A percentile compares a stretch with the other conserved stretches of the same genome.
phyloP scores from a whole-genome alignment of 2,888 invertebrate species.

The Leucozona laternaria region DNA sequence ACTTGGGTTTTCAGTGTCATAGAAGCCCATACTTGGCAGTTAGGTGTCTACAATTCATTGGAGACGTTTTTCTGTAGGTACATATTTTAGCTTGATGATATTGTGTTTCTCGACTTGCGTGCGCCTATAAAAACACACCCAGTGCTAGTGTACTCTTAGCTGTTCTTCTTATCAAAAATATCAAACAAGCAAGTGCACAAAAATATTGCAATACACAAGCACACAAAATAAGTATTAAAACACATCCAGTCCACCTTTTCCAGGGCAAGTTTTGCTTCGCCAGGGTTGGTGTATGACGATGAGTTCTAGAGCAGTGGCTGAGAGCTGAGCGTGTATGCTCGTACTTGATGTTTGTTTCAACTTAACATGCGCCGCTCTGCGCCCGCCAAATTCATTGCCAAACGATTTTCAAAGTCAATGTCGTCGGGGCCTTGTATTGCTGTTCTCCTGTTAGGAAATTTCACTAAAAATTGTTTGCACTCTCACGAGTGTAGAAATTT shows the following conservation, averaged over 20 bases:
- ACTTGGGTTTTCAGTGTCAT: slow-evolving; percentile 83
- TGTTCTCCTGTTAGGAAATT: slow-evolving; percentile 84
- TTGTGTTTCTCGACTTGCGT: slow-evolving; percentile 4
- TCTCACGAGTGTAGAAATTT: slow-evolving; percentile 82
- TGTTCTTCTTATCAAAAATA: slow-evolving; percentile 74
- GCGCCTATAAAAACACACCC: slow-evolving; percentile 70
- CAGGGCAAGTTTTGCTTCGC: slow-evolving; percentile 46
- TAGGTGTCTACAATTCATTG: slow-evolving; percentile 41
- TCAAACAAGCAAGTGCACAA: slow-evolving; percentile 53
- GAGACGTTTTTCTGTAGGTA: slow-evolving; percentile 48
- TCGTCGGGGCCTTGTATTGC: slow-evolving; percentile 79
- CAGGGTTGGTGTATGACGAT: slow-evolving; percentile 36
- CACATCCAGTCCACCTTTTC: slow-evolving; percentile 34
- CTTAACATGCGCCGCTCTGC: slow-evolving; percentile 29
- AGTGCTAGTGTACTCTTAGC: slow-evolving; percentile 3
- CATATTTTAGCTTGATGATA: too few species aligned
- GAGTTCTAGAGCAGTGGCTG: not conserved
- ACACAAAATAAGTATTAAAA: not conserved
- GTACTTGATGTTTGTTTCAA: slow-evolving; percentile 25
- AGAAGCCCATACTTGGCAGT: slow-evolving; percentile 79
- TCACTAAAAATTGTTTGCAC: slow-evolving; percentile 84
- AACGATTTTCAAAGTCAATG: slow-evolving; percentile 83
- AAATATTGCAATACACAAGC: not conserved
- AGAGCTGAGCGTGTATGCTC: slow-evolving; percentile 33
- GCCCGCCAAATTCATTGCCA: slow-evolving; percentile 78